phyloP scores from a whole-genome alignment of 2,888 invertebrate species.

The Drosophila limbata region DNA sequence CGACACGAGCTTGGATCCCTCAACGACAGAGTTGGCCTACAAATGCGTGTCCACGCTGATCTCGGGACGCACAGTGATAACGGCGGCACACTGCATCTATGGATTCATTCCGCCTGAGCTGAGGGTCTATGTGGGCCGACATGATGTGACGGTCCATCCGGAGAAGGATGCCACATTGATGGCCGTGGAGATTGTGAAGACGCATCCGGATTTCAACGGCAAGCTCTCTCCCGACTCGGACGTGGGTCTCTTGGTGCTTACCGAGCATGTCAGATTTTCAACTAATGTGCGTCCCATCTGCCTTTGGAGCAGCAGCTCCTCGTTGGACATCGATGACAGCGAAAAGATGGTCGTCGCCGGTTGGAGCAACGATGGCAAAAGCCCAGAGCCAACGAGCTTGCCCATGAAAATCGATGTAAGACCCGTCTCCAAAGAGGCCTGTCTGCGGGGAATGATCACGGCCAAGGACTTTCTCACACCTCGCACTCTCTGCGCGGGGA shows the following conservation, averaged over 20 bases:
- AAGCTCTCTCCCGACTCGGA: constrained; percentile 64
- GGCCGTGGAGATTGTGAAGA: constrained; percentile 62
- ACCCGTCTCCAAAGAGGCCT: constrained; percentile 54
- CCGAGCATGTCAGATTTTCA: constrained; percentile 37
- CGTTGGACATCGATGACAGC: constrained; percentile 79
- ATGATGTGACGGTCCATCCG: constrained; percentile 67
- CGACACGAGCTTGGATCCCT: constrained; percentile 39
- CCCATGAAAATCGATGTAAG: constrained; percentile 58
- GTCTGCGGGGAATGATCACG: constrained; percentile 57
- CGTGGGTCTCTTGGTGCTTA: constrained; percentile 55
- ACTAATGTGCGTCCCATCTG: constrained; percentile 77
- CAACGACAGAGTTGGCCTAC: constrained; percentile 80
- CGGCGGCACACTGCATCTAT: constrained; percentile 85
- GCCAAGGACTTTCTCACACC: constrained; percentile 68
- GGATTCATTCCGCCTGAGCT: constrained; percentile 33
- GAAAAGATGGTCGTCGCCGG: constrained; percentile 86
- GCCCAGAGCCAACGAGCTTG: constrained; percentile 54
- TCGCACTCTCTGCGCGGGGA: constrained; percentile 81
- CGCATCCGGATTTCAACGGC: constrained; percentile 84
- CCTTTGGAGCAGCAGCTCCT: constrained; percentile 76
- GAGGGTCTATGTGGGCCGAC: constrained; percentile 83
- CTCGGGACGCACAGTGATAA: constrained; percentile 68
- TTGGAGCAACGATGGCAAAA: constrained; percentile 85
- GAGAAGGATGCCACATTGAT: constrained; percentile 72
- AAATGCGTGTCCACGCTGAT: constrained; percentile 73